Evolutionary conservation across 2,113 vertebrate species (phyloP).

Genomic region (Caracal caracal): DNA sequence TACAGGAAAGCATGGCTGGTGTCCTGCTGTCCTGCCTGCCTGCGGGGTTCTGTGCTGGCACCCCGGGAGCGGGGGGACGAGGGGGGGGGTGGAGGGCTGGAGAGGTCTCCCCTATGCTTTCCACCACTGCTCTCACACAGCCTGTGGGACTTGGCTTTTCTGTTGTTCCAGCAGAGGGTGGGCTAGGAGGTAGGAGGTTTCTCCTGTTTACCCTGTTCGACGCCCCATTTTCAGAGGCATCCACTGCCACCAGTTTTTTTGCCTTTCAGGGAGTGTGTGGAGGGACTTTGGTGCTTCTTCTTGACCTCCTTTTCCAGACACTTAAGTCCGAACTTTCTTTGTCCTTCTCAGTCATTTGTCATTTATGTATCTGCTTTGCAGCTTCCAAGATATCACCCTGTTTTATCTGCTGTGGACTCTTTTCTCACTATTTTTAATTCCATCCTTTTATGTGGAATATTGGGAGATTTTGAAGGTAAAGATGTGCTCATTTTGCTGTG

Average conservation of each 20-base stretch:
- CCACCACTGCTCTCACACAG: not conserved
- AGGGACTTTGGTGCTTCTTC: not conserved
- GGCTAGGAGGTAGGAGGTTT: not conserved
- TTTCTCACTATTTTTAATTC: not conserved
- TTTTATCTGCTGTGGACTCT: too few relatives aligned
- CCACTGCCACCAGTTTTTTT: not conserved
- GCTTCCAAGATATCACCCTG: too few relatives aligned
- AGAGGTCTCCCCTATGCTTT: not conserved
- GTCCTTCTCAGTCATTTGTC: not conserved
- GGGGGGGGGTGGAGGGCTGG: accelerated
- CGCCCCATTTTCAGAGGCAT: too few relatives aligned
- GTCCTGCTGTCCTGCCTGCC: not conserved
- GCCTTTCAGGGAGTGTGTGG: not conserved
- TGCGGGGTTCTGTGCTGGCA: not conserved
- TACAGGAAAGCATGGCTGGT: not conserved
- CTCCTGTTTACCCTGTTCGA: not conserved
- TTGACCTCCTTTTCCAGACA: not conserved
- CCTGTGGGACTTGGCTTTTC: accelerated
- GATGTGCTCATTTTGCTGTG: not conserved
- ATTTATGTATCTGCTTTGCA: not conserved
- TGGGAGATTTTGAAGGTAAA: not conserved
- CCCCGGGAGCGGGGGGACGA: accelerated
- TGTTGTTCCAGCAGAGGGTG: not conserved
- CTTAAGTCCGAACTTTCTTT: not conserved
- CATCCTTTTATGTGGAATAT: not conserved